A percentile compares a stretch with the other conserved stretches of the same genome.
Conservation (phyloP, 2,113 vertebrate species). For the Proteles cristata region DNA sequence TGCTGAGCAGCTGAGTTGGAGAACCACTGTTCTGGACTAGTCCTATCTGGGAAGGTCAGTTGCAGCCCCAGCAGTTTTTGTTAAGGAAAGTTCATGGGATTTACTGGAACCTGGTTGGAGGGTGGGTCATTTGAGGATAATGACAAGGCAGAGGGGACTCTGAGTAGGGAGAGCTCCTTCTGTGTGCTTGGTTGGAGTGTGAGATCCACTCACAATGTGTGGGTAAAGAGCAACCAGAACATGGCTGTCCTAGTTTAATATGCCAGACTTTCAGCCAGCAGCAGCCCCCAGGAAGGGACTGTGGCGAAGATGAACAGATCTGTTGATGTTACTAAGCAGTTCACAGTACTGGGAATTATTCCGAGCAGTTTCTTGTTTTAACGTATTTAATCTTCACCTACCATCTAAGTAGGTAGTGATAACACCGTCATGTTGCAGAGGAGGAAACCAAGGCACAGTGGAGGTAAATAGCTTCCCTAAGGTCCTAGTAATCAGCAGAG, state of each 20-base stretch:
- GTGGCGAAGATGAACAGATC: fast-evolving
- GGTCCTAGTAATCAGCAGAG: not conserved
- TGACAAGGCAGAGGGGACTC: fast-evolving
- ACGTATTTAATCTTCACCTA: not conserved
- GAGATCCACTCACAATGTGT: not conserved
- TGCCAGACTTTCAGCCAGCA: not conserved
- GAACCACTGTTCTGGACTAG: fast-evolving
- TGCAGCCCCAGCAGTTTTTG: fast-evolving
- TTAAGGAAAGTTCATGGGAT: not conserved
- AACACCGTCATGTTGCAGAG: not conserved
- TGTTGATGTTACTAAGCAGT: not conserved
- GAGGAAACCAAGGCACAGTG: not conserved
- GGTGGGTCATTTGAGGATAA: fast-evolving
- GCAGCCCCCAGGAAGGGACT: not conserved
- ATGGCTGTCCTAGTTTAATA: fast-evolving
- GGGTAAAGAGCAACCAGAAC: fast-evolving
- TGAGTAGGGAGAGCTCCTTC: not conserved
- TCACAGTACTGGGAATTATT: not conserved
- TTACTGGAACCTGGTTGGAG: fast-evolving
- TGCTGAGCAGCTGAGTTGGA: not conserved
- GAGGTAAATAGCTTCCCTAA: fast-evolving
- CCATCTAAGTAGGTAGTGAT: fast-evolving
- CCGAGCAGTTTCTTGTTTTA: not conserved
- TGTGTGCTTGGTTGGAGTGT: fast-evolving
- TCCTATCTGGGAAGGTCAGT: fast-evolving